Evolutionary conservation across 2,888 invertebrate species (phyloP).

Genomic region (Eilema caniola): DNA sequence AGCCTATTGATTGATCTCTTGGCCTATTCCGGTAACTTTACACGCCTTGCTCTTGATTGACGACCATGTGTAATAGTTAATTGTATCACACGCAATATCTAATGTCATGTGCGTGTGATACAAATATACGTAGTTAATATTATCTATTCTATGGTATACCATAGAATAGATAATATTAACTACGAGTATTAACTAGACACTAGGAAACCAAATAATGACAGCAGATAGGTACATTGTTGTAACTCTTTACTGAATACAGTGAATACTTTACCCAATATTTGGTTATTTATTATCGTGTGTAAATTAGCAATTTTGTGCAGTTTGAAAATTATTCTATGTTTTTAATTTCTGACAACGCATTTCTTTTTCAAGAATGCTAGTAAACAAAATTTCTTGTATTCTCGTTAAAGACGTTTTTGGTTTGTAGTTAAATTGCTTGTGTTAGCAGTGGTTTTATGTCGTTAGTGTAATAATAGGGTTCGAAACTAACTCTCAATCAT

Average conservation of each 20-base stretch:
- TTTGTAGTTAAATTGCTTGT: too few relatives aligned
- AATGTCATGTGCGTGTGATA: neutral
- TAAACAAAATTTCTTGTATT: too few relatives aligned
- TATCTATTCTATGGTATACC: too few relatives aligned
- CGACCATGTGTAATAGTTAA: neutral
- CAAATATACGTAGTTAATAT: neutral
- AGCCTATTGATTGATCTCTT: too few relatives aligned
- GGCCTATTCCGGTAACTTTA: neutral
- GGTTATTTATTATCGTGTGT: neutral
- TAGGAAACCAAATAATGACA: neutral
- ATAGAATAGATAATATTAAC: neutral
- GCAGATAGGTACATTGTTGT: neutral
- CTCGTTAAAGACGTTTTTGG: too few relatives aligned
- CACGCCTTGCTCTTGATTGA: neutral
- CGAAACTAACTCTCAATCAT: too few relatives aligned
- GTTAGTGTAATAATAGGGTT: too few relatives aligned
- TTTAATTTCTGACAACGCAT: too few relatives aligned
- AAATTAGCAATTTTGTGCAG: neutral
- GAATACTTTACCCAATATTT: neutral
- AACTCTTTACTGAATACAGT: too few relatives aligned
- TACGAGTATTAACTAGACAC: too few relatives aligned
- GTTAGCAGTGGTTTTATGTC: too few relatives aligned
- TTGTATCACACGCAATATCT: neutral
- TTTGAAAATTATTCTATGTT: neutral
- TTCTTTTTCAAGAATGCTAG: too few relatives aligned